Evolutionary conservation across 2,888 invertebrate species (phyloP).

Genomic region (Pyrrhosoma nymphula): DNA sequence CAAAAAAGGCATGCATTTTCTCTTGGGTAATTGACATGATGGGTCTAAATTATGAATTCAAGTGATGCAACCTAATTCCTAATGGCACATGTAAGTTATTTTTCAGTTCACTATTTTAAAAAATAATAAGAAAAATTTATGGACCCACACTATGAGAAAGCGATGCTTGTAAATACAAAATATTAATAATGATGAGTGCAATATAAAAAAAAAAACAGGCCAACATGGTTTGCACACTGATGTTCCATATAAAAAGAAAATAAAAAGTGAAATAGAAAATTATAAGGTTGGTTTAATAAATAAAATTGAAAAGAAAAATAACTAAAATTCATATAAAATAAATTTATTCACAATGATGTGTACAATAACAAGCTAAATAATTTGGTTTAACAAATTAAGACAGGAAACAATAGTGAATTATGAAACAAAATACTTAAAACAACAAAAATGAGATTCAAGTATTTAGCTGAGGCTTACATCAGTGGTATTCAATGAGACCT

Average conservation of each 20-base stretch:
- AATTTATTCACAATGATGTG: conserved; percentile 63
- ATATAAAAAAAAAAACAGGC: conserved; percentile 20
- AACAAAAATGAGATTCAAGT: conserved; percentile 68
- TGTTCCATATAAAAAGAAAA: not conserved
- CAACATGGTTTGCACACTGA: not conserved
- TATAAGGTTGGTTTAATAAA: not conserved
- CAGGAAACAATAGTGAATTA: conserved; percentile 55
- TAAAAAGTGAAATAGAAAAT: not conserved
- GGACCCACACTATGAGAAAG: not conserved
- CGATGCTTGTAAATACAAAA: not conserved
- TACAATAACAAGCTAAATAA: conserved; percentile 57
- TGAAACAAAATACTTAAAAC: conserved; percentile 69
- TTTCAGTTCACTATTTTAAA: not conserved
- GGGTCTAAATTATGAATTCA: not conserved
- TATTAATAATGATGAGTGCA: not conserved
- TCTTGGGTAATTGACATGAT: not conserved
- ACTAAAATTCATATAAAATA: conserved; percentile 66
- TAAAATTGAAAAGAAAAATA: conserved; percentile 45
- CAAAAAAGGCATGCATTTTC: not conserved
- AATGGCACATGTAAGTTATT: not conserved
- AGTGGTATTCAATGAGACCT: conserved; percentile 54
- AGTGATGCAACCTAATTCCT: not conserved
- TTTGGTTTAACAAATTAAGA: conserved; percentile 64
- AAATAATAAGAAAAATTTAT: not conserved
- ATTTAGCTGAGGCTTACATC: not conserved